Percentiles rank a stretch among this genome's conserved stretches.
phyloP scores from a whole-genome alignment of 2,888 invertebrate genomes.

The Sepiola atlantica region DNA sequence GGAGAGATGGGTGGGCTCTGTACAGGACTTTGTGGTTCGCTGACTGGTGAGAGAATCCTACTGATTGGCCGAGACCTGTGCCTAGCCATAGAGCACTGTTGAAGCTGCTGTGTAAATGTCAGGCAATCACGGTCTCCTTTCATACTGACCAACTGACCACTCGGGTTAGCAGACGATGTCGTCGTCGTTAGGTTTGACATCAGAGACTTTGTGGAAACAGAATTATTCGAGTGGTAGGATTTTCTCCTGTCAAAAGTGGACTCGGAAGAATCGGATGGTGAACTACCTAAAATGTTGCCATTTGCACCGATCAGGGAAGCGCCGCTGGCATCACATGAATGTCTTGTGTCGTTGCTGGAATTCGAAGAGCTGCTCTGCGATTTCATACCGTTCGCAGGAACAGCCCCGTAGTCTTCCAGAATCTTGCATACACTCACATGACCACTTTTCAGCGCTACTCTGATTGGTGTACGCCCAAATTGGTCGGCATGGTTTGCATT shows the following conservation, averaged over 20 bases:
- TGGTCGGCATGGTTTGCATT: constrained; percentile 76
- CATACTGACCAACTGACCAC: constrained; percentile 57
- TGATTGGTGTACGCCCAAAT: constrained; percentile 76
- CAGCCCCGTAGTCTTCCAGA: constrained; percentile 80
- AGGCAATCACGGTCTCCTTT: constrained; percentile 74
- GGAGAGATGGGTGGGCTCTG: constrained; percentile 89
- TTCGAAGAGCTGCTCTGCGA: constrained; percentile 65
- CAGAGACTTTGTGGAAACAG: constrained; percentile 81
- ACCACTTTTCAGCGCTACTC: constrained; percentile 93
- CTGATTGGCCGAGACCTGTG: constrained; percentile 81
- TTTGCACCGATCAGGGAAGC: constrained; percentile 51
- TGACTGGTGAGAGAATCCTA: constrained; percentile 78
- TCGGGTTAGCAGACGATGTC: constrained; percentile 76
- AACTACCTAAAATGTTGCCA: constrained; percentile 60
- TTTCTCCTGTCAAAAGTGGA: constrained; percentile 75
- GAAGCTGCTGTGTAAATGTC: constrained; percentile 94
- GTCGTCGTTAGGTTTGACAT: constrained; percentile 80
- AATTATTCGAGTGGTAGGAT: constrained; percentile 73
- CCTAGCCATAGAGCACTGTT: constrained; percentile 83
- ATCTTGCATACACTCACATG: constrained; percentile 84
- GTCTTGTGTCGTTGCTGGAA: constrained; percentile 65
- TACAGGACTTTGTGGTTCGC: constrained; percentile 83
- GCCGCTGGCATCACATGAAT: constrained; percentile 49
- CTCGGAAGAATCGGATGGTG: constrained; percentile 73
- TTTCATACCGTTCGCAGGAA: constrained; percentile 62